Base-by-base conservation (phyloP, 23 tunicate species). In the Trididemnum nubilum region DNA sequence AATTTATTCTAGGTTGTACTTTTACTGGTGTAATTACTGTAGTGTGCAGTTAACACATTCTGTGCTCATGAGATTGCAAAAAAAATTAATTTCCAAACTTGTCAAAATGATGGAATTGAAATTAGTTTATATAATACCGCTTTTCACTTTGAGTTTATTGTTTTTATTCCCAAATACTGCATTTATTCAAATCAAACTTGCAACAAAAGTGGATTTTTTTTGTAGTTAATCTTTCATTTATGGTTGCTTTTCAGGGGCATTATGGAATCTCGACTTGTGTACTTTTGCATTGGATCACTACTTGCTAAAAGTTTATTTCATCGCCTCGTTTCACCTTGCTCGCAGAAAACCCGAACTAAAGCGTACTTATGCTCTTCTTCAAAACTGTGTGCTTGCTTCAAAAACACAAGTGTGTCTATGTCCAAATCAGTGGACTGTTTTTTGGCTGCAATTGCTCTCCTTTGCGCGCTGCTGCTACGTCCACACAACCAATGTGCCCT, bases 401-500 rank as follows among this genome's bases (percentile, higher is more conserved):
- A n/a, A n/a, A 23, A 72, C 29, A 27, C 44, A 0, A 0, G 80
- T 7, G 33, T 73, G 27, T 30, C 35, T 19, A 73, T 75, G 50
- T 21, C 51, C 57, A 54, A 82, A 52, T 51, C 80, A 7, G 35
- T 91, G 1, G 90, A 91, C 65, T 91, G 81, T 51, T 64, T 91
- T 0, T 65, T 63, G n/a, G 0, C 77, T 7, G 49, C 81, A 3
- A 76, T 91, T 19, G 73, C 82, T 36, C 65, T 86, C 15, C 26
- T 86, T 30, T 60, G 87, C n/a, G 83, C 83, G 15, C 51, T 91
- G 38, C 67, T 91, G 18, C 74, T 86, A 2, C 73, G 90, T 4
- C 83, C 97, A 1, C 97, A 91, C 81, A 91, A 91, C 64, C 79
- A 80, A 22, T 49, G 76, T 25, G 80, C 49, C 21, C 39, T 91